Conservation (phyloP, 2,888 invertebrate species). For the Rotaria macrura region DNA sequence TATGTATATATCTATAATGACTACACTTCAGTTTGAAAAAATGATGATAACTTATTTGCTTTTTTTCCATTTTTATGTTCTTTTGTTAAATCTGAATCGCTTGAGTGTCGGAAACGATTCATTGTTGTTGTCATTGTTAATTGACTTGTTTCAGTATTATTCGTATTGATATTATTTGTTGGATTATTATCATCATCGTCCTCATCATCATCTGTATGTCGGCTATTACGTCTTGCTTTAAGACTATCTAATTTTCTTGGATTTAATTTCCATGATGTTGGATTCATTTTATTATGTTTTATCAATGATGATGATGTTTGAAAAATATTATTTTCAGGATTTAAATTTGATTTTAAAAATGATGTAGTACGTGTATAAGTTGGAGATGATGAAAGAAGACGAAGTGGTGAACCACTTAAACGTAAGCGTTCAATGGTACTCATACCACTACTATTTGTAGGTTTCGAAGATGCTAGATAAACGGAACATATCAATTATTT, state of each 20-base stretch:
- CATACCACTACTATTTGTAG: no score
- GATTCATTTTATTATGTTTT: neutral
- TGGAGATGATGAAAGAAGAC: neutral
- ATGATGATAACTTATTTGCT: neutral
- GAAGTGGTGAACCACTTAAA: neutral
- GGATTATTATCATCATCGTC: neutral
- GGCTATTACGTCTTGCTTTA: neutral
- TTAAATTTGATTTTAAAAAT: neutral
- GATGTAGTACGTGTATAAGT: neutral
- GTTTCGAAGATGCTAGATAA: no score
- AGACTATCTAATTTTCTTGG: conserved; percentile 8
- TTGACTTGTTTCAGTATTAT: conserved; percentile 5
- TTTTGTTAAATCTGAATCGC: neutral
- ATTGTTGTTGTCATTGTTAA: conserved; percentile 10
- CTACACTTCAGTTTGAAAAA: conserved; percentile 17
- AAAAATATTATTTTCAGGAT: neutral
- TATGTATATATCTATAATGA: neutral
- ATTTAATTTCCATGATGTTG: conserved; percentile 4
- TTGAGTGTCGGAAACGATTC: neutral
- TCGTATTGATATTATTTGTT: no score
- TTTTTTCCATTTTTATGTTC: neutral
- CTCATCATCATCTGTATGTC: neutral
- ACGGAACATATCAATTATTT: no score
- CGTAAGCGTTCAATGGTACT: no score
- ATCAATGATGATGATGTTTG: neutral